Evolutionary conservation across 2,888 invertebrate genomes (phyloP), one percentile per base, ranked within the genome.

Genomic region (Melinaea marsaeus): DNA sequence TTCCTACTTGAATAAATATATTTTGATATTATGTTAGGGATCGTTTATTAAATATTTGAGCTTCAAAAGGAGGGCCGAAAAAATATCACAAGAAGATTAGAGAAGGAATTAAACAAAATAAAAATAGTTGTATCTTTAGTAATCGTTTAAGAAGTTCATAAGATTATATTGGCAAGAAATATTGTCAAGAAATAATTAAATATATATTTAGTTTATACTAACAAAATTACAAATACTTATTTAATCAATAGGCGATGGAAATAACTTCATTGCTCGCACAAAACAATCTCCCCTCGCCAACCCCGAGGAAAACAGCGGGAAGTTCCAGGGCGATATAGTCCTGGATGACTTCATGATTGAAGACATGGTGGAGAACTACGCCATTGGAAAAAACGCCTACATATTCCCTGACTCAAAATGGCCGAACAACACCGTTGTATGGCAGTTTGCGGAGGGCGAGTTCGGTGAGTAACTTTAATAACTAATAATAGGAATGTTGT

Each of bases 311-410:
- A 73, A 76, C 72, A 89, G 88, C 69, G 88, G 88, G 64, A 83
- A 80, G 67, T 90, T 74, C 74, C 78, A 90, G 63, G 90, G 90
- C 0, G 90, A 90, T 72, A 86, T 90, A 13, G 73, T 88, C 11
- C 75, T 90, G 42, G 89, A 88, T 48, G 86, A 89, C 62, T 79
- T 75, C 66, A 79, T 83, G 63, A 84, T 86, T 37, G 83, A 86
- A 22, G 67, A 67, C 33, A 81, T 90, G 83, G 48, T 89, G 55
- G 64, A 73, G 61, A 78, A 84, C 63, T 89, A 75, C 69, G 80
- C 87, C 0, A 66, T 74, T 64, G 86, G 88, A 3, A 78, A 87
- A 34, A 87, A 81, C 69, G 89, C 88, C 0, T 87, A 85, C 72
- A 83, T 71, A 60, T 81, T 77, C 69, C 84, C 87, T 0, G 70